Evolutionary conservation across 2,888 invertebrate genomes (phyloP).

Genomic region (Parnassius apollo): DNA sequence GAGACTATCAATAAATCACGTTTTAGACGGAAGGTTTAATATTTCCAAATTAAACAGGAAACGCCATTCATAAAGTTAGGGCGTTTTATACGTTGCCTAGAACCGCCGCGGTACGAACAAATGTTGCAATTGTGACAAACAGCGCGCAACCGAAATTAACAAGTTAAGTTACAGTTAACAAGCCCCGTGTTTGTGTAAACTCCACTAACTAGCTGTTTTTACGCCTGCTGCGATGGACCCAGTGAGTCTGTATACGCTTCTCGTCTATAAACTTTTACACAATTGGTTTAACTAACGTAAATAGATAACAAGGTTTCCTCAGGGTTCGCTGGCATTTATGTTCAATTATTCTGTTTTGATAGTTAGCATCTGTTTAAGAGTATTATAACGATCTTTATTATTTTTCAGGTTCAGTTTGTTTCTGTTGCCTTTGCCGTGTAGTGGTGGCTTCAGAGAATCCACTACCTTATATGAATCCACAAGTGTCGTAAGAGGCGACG

Average conservation of each 20-base stretch:
- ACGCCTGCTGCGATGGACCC: slow-evolving; percentile 38
- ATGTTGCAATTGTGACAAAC: slow-evolving; percentile 62
- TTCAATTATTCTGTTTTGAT: slow-evolving; percentile 14
- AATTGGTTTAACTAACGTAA: slow-evolving; percentile 35
- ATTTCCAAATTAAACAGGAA: neutral
- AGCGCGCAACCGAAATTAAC: slow-evolving; percentile 67
- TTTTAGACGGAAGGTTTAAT: no score
- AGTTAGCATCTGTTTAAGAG: neutral
- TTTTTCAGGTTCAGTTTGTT: no score
- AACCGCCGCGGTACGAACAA: slow-evolving; percentile 30
- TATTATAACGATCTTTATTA: no score
- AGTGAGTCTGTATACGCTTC: slow-evolving; percentile 24
- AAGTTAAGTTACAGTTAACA: slow-evolving; percentile 74
- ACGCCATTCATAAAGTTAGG: neutral
- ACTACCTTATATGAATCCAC: no score
- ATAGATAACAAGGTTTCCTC: slow-evolving; percentile 30
- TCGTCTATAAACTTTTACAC: slow-evolving; percentile 35
- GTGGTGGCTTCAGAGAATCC: no score
- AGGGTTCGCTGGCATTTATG: slow-evolving; percentile 20
- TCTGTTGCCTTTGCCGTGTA: no score
- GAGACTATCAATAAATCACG: no score
- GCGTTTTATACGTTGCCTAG: slow-evolving; percentile 6
- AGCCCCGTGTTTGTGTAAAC: slow-evolving; percentile 69
- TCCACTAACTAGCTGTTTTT: slow-evolving; percentile 70
- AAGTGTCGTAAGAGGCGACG: no score